Evolutionary conservation across 2,113 vertebrate genomes (phyloP), one percentile per base, ranked within the genome.

Genomic region (Cyphomyrus plagiostoma): DNA sequence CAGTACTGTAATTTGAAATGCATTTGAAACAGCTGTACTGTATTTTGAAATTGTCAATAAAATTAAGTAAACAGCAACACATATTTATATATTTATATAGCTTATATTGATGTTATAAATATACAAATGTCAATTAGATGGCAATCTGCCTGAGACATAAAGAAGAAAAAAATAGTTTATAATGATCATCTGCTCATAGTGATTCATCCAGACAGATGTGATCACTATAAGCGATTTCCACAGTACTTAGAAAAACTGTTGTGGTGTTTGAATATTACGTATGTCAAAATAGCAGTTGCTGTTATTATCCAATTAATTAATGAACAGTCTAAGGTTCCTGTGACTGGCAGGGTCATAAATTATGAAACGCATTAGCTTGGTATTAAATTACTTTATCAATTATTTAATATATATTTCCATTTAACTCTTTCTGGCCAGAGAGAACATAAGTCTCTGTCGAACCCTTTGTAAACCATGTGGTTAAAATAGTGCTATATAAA

Each of bases 341-440:
- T 88, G 46, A 85, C 42, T 49, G 46, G 19, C 42, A 85, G 42
- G 9, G 46, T 26, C 23, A 85, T 85, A 74, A 77, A 88, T 88
- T 74, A 88, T 88, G 66, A 74, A 88, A 74, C 23, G 5, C 42
- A 17, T 48, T 46, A 70, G 58, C 39, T 62, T 62, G 56, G 48
- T 23, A 74, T 88, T 88, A 88, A 74, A 46, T 62, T 62, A 48
- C 62, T 30, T 11, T 21, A 88, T 88, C 7, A 88, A 88, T 70
- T 88, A 88, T 88, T 88, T 74, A 88, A 70, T 30, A 88, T n/a
- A 35, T 9, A 88, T 23, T 35, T 74, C 88, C 66, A 88, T 88
- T 88, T 42, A 80, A 80, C 17, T 19, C 70, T 77, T 77, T 39
- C 70, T 39, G 70, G 30, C 11, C 70, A 35, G 70, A 77, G 30